A percentile compares a stretch with the other conserved stretches of the same genome.
Conservation (phyloP, 2,113 vertebrate species). For the Pteruthius melanotis region DNA sequence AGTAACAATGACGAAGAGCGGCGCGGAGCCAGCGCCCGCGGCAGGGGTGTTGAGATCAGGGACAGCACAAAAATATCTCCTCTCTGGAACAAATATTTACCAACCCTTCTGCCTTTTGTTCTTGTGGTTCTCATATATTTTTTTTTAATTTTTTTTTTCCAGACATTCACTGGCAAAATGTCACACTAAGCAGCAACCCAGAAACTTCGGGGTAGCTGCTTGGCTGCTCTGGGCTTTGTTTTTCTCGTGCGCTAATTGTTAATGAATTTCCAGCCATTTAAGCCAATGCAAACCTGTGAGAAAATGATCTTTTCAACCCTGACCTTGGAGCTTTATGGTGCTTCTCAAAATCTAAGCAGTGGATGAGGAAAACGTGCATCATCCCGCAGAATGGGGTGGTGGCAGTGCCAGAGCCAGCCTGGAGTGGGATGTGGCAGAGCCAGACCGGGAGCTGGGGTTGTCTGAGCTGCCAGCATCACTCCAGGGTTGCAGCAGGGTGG, state of each 20-base stretch:
- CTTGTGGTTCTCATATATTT: slow-evolving; percentile 60
- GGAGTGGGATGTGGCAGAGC: neutral
- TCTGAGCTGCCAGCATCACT: neutral
- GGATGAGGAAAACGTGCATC: neutral
- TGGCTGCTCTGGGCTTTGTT: slow-evolving; percentile 54
- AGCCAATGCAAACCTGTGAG: slow-evolving; percentile 37
- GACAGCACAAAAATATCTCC: slow-evolving; percentile 70
- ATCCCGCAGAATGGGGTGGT: fast-evolving
- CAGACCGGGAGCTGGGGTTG: fast-evolving
- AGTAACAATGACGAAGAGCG: slow-evolving; percentile 68
- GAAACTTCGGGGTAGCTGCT: slow-evolving; percentile 51
- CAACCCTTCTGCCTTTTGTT: slow-evolving; percentile 69
- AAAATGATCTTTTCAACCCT: neutral
- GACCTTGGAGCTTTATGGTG: neutral
- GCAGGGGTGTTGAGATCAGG: slow-evolving; percentile 69
- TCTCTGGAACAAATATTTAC: slow-evolving; percentile 71
- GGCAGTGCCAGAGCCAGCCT: neutral
- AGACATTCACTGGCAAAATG: slow-evolving; percentile 66
- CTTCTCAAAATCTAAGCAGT: neutral
- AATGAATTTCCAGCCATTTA: slow-evolving; percentile 41
- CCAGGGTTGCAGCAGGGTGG: neutral
- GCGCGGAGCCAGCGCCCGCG: slow-evolving; percentile 63
- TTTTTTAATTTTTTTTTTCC: slow-evolving; percentile 1
- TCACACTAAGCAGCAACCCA: slow-evolving; percentile 60
- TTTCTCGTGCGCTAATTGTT: slow-evolving; percentile 20